Base-by-base conservation (phyloP, 2,888 invertebrate species). In the Thymelicus lineola region DNA sequence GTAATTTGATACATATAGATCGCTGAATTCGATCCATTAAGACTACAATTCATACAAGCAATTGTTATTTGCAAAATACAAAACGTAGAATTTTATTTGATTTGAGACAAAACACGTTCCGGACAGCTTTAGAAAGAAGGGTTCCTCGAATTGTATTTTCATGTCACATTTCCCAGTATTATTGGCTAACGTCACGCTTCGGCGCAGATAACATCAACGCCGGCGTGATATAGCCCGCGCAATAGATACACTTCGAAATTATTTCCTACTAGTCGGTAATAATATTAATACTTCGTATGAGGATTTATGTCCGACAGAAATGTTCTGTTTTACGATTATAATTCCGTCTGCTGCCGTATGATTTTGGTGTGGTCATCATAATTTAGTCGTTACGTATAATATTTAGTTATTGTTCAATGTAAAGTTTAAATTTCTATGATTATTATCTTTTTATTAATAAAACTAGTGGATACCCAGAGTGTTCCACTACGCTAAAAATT, bases 131-230 rank as follows among this genome's bases (percentile, higher is more conserved):
- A 28, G 60, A 46, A 14, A 15, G 46, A 62, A 48, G 62, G 55
- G 64, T 64, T 64, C 64, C 55, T 71, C 63, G 45, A 69, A 73
- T 48, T 50, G 65, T 66, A 64, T 60, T 64, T 64, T 55, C 64
- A 64, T 64, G 64, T 64, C 64, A 64, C 64, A 50, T 55, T 64
- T 64, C 64, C 36, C 64, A 45, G 64, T 64, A 64, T 63, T 63
- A 63, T 55, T 64, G 63, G 63, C 63, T 53, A 53, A 64, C 63
- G 63, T 53, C 63, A 53, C 63, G 53, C 63, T 64, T 53, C 63
- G 36, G n/a, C 63, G 50, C 38, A 64, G 63, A 64, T 64, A 64
- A 64, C 15, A 64, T 64, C 63, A 42, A 42, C 53, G 42, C 14
- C 63, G 48, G 15, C 48, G 28, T 55, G 55, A 6, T 28, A 20